Evolutionary conservation across 1,140 invertebrate species (phyloP), one percentile per base, ranked within the genome.

Genomic region (Drosophila micromelanica): DNA sequence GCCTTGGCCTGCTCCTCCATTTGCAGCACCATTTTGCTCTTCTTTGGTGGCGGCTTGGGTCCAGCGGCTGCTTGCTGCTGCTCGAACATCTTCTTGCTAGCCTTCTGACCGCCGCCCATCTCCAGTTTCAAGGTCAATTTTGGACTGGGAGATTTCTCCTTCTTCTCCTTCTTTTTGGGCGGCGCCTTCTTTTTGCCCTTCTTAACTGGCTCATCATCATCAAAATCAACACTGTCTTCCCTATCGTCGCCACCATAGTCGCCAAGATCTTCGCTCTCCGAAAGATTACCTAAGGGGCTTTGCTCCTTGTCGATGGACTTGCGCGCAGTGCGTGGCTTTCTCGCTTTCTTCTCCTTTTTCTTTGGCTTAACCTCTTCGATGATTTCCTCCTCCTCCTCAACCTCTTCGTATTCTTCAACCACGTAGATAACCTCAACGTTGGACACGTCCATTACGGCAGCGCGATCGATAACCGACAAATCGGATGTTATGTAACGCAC

Each of bases 391-490:
- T 87, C 85, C 12, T 85, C 76, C 23, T 90, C 91, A 3, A 75
- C 72, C 62, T 91, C 91, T 54, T 92, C 91, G 56, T 92, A 92
- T 51, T 92, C 91, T 68, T 92, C 91, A 4, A 92, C 86, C 4
- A 92, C 86, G 64, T 92, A 92, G 40, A 92, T 92, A 85, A 92
- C 91, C 91, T 92, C 91, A 82, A 92, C 91, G 78, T 92, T 92
- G 17, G 91, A 92, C 12, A 92, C 90, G 62, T 92, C 91, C 91
- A 92, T 92, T 77, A 92, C 91, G 67, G 91, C 91, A 68, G 91
- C 91, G 62, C 91, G 91, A 91, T 92, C 91, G 61, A 92, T 92
- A 17, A 92, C 91, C 48, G 91, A 92, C 32, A 92, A 37, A 74
- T 92, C 91, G 48, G 91, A 91, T 20, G 91, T 91, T 91, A 92